A percentile compares a stretch with the other conserved stretches of the same genome.
Conservation (phyloP, 2,888 invertebrate genomes). For the Luperina testacea region DNA sequence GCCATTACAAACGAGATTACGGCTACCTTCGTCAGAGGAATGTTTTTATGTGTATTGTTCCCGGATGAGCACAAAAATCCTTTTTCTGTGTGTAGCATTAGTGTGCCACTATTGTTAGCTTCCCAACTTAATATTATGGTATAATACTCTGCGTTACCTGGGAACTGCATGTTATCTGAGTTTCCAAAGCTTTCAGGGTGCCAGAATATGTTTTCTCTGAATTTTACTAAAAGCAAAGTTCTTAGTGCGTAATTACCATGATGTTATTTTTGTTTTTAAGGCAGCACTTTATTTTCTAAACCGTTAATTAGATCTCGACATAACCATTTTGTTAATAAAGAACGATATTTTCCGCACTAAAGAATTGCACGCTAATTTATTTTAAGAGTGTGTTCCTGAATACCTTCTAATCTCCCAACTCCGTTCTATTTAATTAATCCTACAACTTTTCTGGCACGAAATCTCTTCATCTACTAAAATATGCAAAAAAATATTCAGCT, state of each 20-base stretch:
- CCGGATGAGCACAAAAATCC: slow-evolving; percentile 50
- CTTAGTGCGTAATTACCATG: background rate
- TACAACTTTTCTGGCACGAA: slow-evolving; percentile 18
- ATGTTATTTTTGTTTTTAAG: background rate
- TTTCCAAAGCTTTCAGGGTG: slow-evolving; percentile 35
- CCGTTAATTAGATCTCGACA: too few relatives aligned
- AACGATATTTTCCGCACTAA: too few relatives aligned
- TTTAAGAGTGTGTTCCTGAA: background rate
- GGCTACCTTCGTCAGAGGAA: slow-evolving; percentile 46
- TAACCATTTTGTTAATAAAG: background rate
- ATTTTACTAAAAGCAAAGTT: slow-evolving; percentile 40
- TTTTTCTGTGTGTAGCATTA: slow-evolving; percentile 43
- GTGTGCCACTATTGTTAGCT: slow-evolving; percentile 47
- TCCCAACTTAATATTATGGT: slow-evolving; percentile 26
- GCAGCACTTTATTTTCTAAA: background rate
- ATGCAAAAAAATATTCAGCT: slow-evolving; percentile 37
- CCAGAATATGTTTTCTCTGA: background rate
- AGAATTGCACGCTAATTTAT: slow-evolving; percentile 2
- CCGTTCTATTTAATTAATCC: slow-evolving; percentile 10
- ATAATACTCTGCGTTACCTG: slow-evolving; percentile 26
- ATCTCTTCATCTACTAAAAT: slow-evolving; percentile 24
- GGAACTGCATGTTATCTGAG: slow-evolving; percentile 16
- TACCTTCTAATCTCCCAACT: slow-evolving; percentile 2
- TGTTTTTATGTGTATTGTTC: slow-evolving; percentile 52
- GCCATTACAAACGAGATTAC: slow-evolving; percentile 60